These are phyloP conservation scores for Eupristina koningsbergeri DNA, from an alignment of 1,140 invertebrate genomes.

Conservation along the genomic window DNA sequence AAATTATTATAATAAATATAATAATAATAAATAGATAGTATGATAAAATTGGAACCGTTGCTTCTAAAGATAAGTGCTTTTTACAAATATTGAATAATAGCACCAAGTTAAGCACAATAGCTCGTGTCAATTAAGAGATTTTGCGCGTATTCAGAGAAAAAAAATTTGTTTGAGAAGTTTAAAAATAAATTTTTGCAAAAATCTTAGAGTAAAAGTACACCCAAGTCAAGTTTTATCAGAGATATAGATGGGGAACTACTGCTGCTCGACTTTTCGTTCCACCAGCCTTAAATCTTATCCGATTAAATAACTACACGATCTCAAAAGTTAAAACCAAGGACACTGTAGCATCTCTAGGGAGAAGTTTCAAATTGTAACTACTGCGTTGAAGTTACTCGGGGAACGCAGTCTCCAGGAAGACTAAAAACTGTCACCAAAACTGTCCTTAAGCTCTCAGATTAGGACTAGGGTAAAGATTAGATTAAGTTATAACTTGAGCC, in stretches of 20 bases:
- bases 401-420: conserved; percentile 8
- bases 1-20: no score
- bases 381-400: neutral
- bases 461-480: neutral
- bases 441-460: neutral
- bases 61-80: no score
- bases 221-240: conserved; percentile 1
- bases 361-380: neutral
- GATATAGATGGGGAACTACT: conserved; percentile 42
- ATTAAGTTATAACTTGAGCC: neutral
- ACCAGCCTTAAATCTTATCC: conserved; percentile 57
- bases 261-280: conserved; percentile 56
- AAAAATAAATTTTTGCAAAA: neutral
- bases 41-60: no score
- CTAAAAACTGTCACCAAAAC: conserved; percentile 9
- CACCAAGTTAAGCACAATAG: no score
- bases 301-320: conserved; percentile 65
- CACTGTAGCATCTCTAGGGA: neutral
- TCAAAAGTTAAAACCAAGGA: conserved; percentile 11
- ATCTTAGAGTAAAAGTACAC: neutral
- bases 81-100: no score
- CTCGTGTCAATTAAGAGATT: no score
- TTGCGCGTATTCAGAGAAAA: no score
- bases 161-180: no score
- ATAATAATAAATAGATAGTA: no score